Evolutionary conservation across 2,797 vertebrate genomes (phyloP), one percentile per base, ranked within the genome.

Genomic region (Mus minutoides): DNA sequence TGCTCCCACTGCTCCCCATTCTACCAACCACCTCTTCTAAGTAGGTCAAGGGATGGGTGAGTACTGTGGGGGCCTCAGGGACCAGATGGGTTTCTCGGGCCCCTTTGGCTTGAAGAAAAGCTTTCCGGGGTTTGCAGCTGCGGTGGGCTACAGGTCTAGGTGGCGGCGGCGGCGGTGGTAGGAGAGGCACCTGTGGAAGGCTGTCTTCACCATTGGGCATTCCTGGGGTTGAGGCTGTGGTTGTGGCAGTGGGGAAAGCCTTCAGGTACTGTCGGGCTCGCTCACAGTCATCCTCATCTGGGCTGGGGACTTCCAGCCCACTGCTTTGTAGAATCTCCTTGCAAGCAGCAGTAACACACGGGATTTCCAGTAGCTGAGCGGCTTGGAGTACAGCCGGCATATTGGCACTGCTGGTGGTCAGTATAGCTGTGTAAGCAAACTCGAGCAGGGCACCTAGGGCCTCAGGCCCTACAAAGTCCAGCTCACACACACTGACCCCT

Each of bases 341-440:
- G 90, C 99, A 99, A 40, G 99, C 99, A 0, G 99, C 99, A 0
- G 99, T 99, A 82, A 99, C 99, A 1, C 99, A 99, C 3, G 99
- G 99, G 94, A 99, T 99, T 97, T 99, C 99, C 85, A 99, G 98
- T 2, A 99, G 98, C 94, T 99, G 99, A 0, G 99, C 99, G 0
- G 99, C 99, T 1, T 99, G 99, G 77, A 99, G 98, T 77, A 99
- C 99, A 9, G 99, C 99, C 0, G 99, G 98, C 99, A 99, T 99
- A 96, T 99, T 99, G 24, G 99, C 99, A 77, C 99, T 99, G 96
- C 99, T 99, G 98, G 99, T 99, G 96, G 99, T 99, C 92, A 99
- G 98, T 0, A 99, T 99, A 97, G 99, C 99, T 0, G 99, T 99
- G 98, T 99, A 99, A 94, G 99, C 99, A 0, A 99, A 99, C 96